phyloP scores from a whole-genome alignment of 2,113 vertebrate genomes.

The Talpa occidentalis region DNA sequence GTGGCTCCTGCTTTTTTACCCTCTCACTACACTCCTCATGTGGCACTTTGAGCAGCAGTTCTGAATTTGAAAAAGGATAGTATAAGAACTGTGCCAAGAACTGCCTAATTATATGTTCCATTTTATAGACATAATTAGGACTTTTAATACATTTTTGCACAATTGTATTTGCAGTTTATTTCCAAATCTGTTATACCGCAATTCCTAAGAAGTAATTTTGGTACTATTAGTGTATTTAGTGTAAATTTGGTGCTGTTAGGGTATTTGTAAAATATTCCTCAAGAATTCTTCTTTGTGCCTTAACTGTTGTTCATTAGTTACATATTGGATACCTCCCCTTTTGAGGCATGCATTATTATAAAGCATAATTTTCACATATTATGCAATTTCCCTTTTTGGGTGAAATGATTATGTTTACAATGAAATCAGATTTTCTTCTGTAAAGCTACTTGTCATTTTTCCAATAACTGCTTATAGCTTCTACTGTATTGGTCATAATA shows the following conservation, averaged over 20 bases:
- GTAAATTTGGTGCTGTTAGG: background rate
- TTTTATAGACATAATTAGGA: background rate
- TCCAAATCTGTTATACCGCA: slow-evolving; percentile 29
- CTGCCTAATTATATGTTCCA: background rate
- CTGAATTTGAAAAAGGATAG: background rate
- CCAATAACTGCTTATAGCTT: slow-evolving; percentile 21
- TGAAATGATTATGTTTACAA: background rate
- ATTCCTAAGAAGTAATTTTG: background rate
- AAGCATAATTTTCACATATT: background rate
- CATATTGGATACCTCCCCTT: background rate
- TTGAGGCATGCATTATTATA: slow-evolving; percentile 33
- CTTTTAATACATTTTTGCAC: slow-evolving; percentile 16
- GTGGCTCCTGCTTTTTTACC: too few species aligned
- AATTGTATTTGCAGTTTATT: slow-evolving; percentile 24
- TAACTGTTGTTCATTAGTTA: slow-evolving; percentile 9
- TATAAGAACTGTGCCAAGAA: background rate
- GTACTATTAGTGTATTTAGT: background rate
- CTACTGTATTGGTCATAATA: background rate
- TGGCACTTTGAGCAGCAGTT: background rate
- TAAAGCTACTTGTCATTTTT: slow-evolving; percentile 51
- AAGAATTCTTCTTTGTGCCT: slow-evolving; percentile 10
- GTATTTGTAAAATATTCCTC: slow-evolving; percentile 3
- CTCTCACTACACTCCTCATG: background rate
- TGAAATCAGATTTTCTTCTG: slow-evolving; percentile 54
- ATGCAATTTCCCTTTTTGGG: background rate